phyloP scores from a whole-genome alignment of 1,140 invertebrate genomes.

The Platyscapa corneri region DNA sequence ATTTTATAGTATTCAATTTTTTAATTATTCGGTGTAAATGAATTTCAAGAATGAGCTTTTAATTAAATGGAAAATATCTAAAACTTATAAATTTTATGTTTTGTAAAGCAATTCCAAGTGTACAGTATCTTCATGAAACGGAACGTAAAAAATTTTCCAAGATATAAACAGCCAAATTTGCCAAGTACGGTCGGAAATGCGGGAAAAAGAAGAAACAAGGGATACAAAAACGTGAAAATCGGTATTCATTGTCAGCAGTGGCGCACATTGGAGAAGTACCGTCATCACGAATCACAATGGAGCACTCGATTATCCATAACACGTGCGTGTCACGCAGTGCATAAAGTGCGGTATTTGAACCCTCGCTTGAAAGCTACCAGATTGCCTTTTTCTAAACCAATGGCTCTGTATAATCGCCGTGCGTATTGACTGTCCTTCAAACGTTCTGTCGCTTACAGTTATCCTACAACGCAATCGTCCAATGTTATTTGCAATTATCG shows the following conservation, averaged over 20 bases:
- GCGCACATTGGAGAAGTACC: background rate
- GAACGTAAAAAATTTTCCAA: no score
- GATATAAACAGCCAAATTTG: background rate
- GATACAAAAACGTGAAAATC: background rate
- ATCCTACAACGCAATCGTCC: background rate
- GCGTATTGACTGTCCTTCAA: background rate
- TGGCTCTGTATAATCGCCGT: conserved; percentile 4
- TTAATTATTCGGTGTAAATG: no score
- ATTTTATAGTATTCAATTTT: no score
- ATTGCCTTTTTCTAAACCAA: conserved; percentile 34
- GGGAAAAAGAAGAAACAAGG: background rate
- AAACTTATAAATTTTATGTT: no score
- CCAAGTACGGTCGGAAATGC: background rate
- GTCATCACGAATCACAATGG: conserved; percentile 6
- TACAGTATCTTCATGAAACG: no score
- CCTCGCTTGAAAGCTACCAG: background rate
- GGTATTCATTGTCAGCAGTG: background rate
- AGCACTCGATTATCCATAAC: background rate
- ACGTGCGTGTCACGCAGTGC: background rate
- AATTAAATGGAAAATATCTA: no score
- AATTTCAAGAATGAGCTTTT: no score
- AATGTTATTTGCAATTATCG: conserved; percentile 12
- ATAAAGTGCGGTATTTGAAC: background rate
- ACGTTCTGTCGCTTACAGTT: conserved; percentile 36
- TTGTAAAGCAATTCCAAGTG: no score